Conservation (phyloP, 1,140 invertebrate species). For the Maniola jurtina region DNA sequence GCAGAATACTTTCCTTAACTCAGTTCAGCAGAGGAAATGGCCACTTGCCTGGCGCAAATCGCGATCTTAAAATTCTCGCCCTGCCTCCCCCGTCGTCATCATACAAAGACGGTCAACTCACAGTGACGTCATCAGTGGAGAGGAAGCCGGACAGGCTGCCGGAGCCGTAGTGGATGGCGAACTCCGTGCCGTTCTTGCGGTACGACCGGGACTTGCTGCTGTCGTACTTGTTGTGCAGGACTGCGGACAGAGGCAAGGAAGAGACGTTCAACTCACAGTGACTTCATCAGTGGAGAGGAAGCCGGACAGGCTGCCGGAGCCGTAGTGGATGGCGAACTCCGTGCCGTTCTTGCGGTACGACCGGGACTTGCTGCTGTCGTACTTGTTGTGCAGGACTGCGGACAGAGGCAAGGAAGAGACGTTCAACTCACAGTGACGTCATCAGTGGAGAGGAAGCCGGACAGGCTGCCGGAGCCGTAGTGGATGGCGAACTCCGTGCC, state of each 20-base stretch:
- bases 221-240: constrained; percentile 97
- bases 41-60: too few relatives aligned
- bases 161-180: constrained; percentile 96
- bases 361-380: constrained; percentile 91
- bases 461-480: constrained; percentile 97
- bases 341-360: constrained; percentile 95
- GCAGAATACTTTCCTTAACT: too few relatives aligned
- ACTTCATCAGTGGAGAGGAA: constrained; percentile 95
- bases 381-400: constrained; percentile 95
- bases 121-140: constrained; percentile 88
- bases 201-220: constrained; percentile 91
- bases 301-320: constrained; percentile 96
- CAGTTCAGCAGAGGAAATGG: too few relatives aligned
- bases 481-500: constrained; percentile 95
- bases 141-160: constrained; percentile 97
- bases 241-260: constrained; percentile 65
- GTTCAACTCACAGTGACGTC: too few relatives aligned
- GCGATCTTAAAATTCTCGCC: too few relatives aligned
- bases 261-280: too few relatives aligned
- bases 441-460: constrained; percentile 96
- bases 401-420: too few relatives aligned
- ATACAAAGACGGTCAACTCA: too few relatives aligned
- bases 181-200: constrained; percentile 92
- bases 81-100: too few relatives aligned
- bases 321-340: constrained; percentile 95